These are phyloP conservation scores for Balaeniceps rex DNA, from an alignment of 2,113 vertebrate species.

Conservation along the genomic window DNA sequence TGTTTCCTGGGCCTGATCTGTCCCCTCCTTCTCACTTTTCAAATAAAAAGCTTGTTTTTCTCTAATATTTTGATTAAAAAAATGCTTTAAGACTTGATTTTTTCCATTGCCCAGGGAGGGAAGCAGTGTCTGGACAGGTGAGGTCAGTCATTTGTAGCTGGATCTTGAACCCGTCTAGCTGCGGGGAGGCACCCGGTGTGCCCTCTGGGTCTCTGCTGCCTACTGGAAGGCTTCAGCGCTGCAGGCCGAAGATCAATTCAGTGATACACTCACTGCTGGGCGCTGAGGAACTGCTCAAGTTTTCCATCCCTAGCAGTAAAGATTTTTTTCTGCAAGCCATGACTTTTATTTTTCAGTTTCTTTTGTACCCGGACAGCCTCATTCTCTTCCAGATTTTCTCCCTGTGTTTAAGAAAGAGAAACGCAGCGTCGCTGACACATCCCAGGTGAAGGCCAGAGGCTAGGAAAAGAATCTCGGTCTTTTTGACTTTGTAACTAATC, in stretches of 20 bases:
- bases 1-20: not conserved
- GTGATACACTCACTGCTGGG: not conserved
- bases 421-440: not conserved
- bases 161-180: not conserved
- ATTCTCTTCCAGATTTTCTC: not conserved
- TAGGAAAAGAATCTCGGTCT: not conserved
- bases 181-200: accelerated
- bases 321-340: not conserved
- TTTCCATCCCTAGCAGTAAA: not conserved
- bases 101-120: not conserved
- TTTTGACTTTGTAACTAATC: not conserved
- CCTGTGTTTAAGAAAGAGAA: not conserved
- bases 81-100: not conserved
- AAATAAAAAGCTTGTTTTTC: not conserved
- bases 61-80: not conserved
- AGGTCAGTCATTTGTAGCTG: not conserved
- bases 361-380: not conserved
- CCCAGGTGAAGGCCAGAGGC: not conserved
- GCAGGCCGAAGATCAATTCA: not conserved
- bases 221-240: not conserved
- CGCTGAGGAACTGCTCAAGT: not conserved
- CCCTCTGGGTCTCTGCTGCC: not conserved
- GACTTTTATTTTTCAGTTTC: not conserved
- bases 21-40: not conserved
- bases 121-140: not conserved